These are phyloP conservation scores for Aphis gossypii DNA, from an alignment of 1,140 invertebrate genomes.

Conservation along the genomic window DNA sequence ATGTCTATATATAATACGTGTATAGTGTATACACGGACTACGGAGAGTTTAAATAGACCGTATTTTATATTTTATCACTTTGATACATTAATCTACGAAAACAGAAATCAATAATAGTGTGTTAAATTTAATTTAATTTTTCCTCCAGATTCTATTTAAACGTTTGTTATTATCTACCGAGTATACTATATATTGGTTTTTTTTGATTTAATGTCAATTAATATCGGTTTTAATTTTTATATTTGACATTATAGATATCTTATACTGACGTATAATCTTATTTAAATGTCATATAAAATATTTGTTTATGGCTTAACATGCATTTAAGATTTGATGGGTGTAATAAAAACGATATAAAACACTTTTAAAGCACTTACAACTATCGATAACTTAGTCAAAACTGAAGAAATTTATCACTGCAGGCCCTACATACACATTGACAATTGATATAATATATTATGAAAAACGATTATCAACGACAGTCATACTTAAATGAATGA, in stretches of 20 bases:
- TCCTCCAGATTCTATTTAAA: neutral
- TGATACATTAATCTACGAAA: neutral
- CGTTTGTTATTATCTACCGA: neutral
- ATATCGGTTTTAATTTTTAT: neutral
- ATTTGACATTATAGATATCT: neutral
- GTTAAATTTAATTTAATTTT: neutral
- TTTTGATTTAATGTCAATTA: constrained; percentile 18
- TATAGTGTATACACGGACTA: too few species aligned
- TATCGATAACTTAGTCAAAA: neutral
- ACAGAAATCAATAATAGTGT: neutral
- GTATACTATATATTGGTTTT: neutral
- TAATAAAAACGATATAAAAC: neutral
- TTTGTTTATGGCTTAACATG: neutral
- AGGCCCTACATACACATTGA: neutral
- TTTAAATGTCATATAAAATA: neutral
- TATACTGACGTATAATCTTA: neutral
- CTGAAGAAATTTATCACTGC: neutral
- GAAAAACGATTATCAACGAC: neutral
- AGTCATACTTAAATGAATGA: neutral
- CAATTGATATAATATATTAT: neutral
- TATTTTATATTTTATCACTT: neutral
- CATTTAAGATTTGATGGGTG: neutral
- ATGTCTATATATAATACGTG: too few species aligned
- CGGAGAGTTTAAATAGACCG: neutral
- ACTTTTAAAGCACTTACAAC: constrained; percentile 15